A percentile compares a stretch with the other conserved stretches of the same genome.
Evolutionary conservation across 2,888 invertebrate genomes (phyloP).

Genomic region (Polymixis flavicincta): DNA sequence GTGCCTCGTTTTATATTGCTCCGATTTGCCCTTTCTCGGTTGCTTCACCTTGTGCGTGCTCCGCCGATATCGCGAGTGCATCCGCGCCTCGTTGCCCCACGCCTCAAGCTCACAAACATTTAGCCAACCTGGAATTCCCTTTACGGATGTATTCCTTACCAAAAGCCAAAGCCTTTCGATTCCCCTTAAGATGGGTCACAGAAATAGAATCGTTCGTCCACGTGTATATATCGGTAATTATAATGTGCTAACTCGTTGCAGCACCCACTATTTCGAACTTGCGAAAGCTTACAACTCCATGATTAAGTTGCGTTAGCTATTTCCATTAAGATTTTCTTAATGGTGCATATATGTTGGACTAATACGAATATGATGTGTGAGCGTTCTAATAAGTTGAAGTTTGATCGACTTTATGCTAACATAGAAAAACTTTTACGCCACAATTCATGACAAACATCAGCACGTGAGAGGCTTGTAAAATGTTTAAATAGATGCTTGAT

Average conservation of each 20-base stretch:
- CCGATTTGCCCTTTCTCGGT: conserved; percentile 89
- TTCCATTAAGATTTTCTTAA: conserved; percentile 63
- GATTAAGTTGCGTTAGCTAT: conserved; percentile 61
- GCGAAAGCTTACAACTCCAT: conserved; percentile 63
- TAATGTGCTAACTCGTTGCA: conserved; percentile 45
- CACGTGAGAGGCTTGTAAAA: conserved; percentile 20
- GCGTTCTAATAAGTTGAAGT: conserved; percentile 21
- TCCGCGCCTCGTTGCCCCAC: conserved; percentile 76
- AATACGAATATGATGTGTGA: conserved; percentile 50
- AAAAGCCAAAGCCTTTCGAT: conserved; percentile 32
- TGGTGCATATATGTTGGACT: conserved; percentile 25
- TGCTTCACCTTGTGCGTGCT: conserved; percentile 89
- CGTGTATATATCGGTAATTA: conserved; percentile 38
- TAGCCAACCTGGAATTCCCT: conserved; percentile 70
- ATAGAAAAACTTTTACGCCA: conserved; percentile 19
- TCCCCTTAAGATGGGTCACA: conserved; percentile 15
- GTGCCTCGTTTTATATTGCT: conserved; percentile 89
- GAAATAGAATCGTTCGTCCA: conserved; percentile 11
- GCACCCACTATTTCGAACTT: conserved; percentile 47
- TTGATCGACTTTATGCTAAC: conserved; percentile 27
- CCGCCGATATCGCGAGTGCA: conserved; percentile 78
- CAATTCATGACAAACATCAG: conserved; percentile 20
- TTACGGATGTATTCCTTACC: conserved; percentile 57
- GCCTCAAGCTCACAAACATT: conserved; percentile 73
- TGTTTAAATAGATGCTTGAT: conserved; percentile 9